Evolutionary conservation across 2,888 invertebrate species (phyloP), one percentile per base, ranked within the genome.

Genomic region (Xanthorhoe designata): DNA sequence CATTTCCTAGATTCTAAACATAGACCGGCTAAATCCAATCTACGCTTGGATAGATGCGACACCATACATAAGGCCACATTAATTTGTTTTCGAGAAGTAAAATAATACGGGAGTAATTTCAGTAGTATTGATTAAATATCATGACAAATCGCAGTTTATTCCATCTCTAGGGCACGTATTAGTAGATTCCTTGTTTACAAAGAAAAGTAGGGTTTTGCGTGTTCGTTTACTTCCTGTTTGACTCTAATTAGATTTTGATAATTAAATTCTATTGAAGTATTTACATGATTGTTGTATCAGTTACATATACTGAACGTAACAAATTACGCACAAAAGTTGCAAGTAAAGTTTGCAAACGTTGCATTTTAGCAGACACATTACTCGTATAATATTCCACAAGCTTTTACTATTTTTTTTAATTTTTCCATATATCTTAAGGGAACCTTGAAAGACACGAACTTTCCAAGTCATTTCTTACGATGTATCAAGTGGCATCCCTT

Each of bases 401-500:
- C 2, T 24, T 24, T 24, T n/a, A n/a, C n/a, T n/a, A n/a, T n/a
- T n/a, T n/a, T n/a, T n/a, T n/a, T n/a, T n/a, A n/a, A n/a, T n/a
- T n/a, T n/a, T n/a, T 24, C 24, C 24, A 24, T 24, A 24, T 24
- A 24, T n/a, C 24, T 24, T 24, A 1, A 32, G 6, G 6, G 32
- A 32, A 32, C 24, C 4, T 24, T 24, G 8, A 32, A 32, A 32
- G 32, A 32, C 32, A 32, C 5, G 32, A 32, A 32, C 32, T 2
- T 42, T 42, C 42, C 13, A 29, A 59, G 10, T 1, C 51, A 61
- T 72, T 76, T 70, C 66, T 66, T 61, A 68, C 67, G 72, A 71
- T 57, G 66, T 71, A 65, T 69, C 66, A 56, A 64, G 63, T 74
- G 73, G 56, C 75, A 74, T 71, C 66, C 71, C 70, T 71, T 73